These are phyloP conservation scores for Dromaius novaehollandiae DNA, from an alignment of 2,113 vertebrate species.

Conservation along the genomic window DNA sequence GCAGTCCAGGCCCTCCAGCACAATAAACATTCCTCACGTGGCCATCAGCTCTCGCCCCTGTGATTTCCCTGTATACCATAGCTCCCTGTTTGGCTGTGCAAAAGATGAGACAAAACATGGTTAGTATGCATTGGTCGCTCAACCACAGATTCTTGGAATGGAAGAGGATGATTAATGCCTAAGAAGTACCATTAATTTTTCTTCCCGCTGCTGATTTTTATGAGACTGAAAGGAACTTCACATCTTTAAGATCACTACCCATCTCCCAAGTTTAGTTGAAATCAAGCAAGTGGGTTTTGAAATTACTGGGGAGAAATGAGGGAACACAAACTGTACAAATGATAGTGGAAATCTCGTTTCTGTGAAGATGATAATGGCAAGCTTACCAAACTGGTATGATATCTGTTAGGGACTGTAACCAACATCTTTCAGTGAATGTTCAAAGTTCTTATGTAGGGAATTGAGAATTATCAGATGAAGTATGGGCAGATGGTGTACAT, in stretches of 20 bases:
- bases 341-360: background rate
- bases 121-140: accelerated
- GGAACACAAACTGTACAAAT: background rate
- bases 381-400: background rate
- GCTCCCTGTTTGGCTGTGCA: background rate
- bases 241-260: background rate
- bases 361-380: background rate
- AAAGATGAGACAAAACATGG: background rate
- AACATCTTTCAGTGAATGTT: background rate
- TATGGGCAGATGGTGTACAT: background rate
- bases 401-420: background rate
- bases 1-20: background rate
- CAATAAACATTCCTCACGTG: background rate
- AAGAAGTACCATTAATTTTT: background rate
- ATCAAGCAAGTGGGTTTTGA: background rate
- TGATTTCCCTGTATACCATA: accelerated
- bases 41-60: background rate
- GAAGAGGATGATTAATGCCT: background rate
- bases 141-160: background rate
- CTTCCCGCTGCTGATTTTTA: background rate
- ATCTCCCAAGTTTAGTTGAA: background rate
- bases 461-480: background rate
- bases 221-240: background rate
- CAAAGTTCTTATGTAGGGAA: background rate
- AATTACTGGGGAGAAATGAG: background rate